Percentiles rank a stretch among this genome's conserved stretches.
These are phyloP conservation scores for Platysteira castanea DNA, from an alignment of 2,113 vertebrate genomes.

Conservation along the genomic window DNA sequence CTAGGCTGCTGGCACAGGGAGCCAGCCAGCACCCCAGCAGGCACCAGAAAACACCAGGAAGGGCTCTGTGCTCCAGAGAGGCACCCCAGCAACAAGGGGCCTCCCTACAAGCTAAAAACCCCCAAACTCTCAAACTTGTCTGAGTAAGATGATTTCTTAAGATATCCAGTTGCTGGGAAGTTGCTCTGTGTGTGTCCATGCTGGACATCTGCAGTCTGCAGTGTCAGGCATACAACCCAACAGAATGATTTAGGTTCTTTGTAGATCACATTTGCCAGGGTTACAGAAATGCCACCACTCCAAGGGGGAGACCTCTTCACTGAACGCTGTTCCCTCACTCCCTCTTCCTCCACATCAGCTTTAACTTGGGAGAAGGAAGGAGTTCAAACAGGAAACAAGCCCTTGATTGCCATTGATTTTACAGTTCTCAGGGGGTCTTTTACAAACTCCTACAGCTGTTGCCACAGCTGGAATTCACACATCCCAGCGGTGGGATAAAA, in stretches of 20 bases:
- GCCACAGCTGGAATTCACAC: background rate
- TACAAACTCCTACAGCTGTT: background rate
- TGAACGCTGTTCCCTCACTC: background rate
- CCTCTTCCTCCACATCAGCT: background rate
- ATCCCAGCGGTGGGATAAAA: background rate
- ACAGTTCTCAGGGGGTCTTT: background rate
- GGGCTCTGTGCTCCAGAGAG: background rate
- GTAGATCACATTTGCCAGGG: background rate
- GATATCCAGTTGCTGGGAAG: background rate
- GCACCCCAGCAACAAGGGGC: rapidly evolving
- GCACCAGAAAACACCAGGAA: background rate
- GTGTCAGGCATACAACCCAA: rapidly evolving
- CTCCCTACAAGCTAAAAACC: background rate
- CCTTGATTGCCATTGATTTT: background rate
- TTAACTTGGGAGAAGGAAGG: background rate
- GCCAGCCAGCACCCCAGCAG: background rate
- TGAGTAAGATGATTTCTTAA: background rate
- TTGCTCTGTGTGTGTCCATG: background rate
- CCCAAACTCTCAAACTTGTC: background rate
- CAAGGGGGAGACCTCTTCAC: background rate
- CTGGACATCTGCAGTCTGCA: background rate
- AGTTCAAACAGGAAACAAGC: background rate
- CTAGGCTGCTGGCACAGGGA: background rate
- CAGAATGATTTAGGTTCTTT: background rate
- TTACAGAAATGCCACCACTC: background rate